Base-by-base conservation (phyloP, 1,140 invertebrate species). In the Plodia interpunctella region DNA sequence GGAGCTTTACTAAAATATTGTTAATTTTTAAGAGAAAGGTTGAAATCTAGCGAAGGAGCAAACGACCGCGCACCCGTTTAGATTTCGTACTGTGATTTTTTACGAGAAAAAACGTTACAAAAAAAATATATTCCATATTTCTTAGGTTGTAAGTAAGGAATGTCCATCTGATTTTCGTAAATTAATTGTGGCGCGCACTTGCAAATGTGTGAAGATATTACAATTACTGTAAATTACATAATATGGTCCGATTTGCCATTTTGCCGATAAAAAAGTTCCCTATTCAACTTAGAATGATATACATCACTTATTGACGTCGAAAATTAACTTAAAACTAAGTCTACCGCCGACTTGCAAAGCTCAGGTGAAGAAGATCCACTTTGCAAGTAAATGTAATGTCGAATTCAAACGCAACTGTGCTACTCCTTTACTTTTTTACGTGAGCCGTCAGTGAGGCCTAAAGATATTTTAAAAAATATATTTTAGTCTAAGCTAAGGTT, bases 41-140 rank as follows among this genome's bases (percentile, higher is more conserved):
- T 44, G 38, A 44, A 44, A 44, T 44, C 15, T 6, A 44, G 2
- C 38, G 18, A 21, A 5, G 51, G 51, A 53, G 13, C 51, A 28
- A 25, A 13, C 51, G 51, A 25, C 20, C 18, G 3, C 51, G 19
- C 19, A n/a, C 51, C 51, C 13, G 13, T 10, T 25, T 53, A 53
- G 51, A 20, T 53, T 53, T 53, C 20, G 19, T 53, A 53, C 20
- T 53, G 51, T 53, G 51, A 53, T 51, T 51, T 53, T 53, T 20
- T 53, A 53, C 19, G 21, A 25, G 49, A 51, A 53, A 52, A 52
- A 20, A 53, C 19, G 21, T 25, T 21, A n/a, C 51, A 53, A 53
- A 25, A 53, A 20, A 51, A 53, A 15, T 10, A 15, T 44, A 53
- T 53, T 53, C 51, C 51, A 53, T 53, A 25, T 53, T 53, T 53